These are phyloP conservation scores for Hiodon tergisus DNA, from an alignment of 2,113 vertebrate genomes.

Conservation along the genomic window DNA sequence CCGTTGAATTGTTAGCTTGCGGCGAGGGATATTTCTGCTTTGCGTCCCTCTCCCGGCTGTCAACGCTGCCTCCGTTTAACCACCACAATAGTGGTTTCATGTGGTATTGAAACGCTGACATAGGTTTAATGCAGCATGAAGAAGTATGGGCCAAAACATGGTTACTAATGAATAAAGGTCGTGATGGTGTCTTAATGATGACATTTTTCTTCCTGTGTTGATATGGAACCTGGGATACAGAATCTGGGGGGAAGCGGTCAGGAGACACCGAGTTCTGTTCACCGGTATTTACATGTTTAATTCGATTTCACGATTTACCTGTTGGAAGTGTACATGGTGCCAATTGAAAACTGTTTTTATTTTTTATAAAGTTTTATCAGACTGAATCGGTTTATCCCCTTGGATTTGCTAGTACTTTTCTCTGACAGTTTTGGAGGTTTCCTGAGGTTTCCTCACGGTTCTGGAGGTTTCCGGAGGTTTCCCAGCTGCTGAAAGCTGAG, in stretches of 20 bases:
- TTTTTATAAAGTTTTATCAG: too few species aligned
- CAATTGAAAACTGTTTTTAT: too few species aligned
- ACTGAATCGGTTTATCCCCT: too few species aligned
- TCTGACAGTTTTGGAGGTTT: too few species aligned
- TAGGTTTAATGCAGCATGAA: slow-evolving; percentile 80
- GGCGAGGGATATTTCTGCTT: slow-evolving; percentile 36
- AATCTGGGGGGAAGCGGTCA: background rate
- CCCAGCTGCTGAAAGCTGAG: too few species aligned
- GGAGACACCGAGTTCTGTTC: too few species aligned
- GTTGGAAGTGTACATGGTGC: too few species aligned
- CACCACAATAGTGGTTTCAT: slow-evolving; percentile 77
- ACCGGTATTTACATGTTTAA: too few species aligned
- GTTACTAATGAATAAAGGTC: slow-evolving; percentile 72
- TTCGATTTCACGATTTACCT: too few species aligned
- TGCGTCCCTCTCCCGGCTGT: slow-evolving; percentile 64
- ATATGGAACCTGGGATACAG: background rate
- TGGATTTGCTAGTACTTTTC: too few species aligned
- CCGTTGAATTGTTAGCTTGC: slow-evolving; percentile 51
- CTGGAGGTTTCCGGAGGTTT: too few species aligned
- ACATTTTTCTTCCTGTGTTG: slow-evolving; percentile 21
- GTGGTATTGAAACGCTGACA: slow-evolving; percentile 74
- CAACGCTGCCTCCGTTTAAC: slow-evolving; percentile 65
- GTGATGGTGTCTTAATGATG: slow-evolving; percentile 75
- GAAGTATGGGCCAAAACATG: slow-evolving; percentile 69
- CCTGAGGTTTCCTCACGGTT: too few species aligned